These are phyloP conservation scores for Zosterops lateralis DNA, from an alignment of 2,113 vertebrate genomes.

Conservation along the genomic window DNA sequence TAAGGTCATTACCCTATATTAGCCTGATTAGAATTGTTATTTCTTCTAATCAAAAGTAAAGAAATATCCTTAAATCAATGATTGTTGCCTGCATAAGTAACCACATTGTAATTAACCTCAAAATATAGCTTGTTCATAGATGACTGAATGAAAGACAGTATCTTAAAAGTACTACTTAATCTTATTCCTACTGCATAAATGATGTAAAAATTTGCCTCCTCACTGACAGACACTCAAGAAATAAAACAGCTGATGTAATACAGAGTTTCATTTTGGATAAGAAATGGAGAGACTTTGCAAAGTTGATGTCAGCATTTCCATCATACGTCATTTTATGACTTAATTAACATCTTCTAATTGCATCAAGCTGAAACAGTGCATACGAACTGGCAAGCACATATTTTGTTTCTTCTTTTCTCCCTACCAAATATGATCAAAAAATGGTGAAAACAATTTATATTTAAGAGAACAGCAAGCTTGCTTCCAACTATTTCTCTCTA, in stretches of 20 bases:
- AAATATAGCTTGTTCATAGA: slow-evolving; percentile 51
- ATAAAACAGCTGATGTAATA: slow-evolving; percentile 20
- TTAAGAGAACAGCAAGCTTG: background rate
- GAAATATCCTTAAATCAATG: slow-evolving; percentile 55
- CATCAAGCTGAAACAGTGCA: slow-evolving; percentile 9
- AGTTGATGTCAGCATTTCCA: background rate
- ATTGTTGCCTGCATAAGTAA: slow-evolving; percentile 48
- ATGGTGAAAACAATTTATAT: background rate
- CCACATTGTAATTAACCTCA: slow-evolving; percentile 54
- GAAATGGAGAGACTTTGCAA: background rate
- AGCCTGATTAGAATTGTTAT: slow-evolving; percentile 54
- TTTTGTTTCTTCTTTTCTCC: slow-evolving; percentile 11
- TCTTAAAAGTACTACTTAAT: slow-evolving; percentile 55
- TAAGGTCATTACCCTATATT: slow-evolving; percentile 48
- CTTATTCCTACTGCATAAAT: background rate
- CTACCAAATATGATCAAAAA: slow-evolving; percentile 56
- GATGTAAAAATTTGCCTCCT: slow-evolving; percentile 13
- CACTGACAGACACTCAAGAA: background rate
- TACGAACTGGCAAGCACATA: background rate
- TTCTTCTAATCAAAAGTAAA: slow-evolving; percentile 67
- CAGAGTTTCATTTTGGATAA: background rate
- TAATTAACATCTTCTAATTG: background rate
- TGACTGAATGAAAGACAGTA: slow-evolving; percentile 38
- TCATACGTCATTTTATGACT: slow-evolving; percentile 7
- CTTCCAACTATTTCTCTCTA: slow-evolving; percentile 3